Percentiles rank a stretch among this genome's conserved stretches.
phyloP scores from a whole-genome alignment of 2,113 vertebrate species.

The Sorex araneus region DNA sequence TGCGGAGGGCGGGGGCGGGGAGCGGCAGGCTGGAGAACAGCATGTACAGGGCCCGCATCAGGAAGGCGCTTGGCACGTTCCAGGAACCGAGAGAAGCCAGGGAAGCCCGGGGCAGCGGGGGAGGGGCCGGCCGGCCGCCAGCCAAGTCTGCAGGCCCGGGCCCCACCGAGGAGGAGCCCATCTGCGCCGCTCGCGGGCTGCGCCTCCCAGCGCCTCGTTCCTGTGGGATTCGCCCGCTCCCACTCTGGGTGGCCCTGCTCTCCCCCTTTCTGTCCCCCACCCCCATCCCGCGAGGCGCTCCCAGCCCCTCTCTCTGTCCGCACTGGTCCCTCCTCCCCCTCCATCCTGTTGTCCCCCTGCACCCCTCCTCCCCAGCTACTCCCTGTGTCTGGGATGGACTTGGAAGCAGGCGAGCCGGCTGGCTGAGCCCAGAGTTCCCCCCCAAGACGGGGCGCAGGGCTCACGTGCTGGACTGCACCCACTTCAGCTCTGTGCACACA shows the following conservation, averaged over 20 bases:
- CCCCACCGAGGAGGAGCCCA: neutral
- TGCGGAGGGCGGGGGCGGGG: conserved; percentile 19
- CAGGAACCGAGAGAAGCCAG: conserved; percentile 72
- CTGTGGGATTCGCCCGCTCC: conserved; percentile 47
- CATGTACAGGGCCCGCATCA: conserved; percentile 75
- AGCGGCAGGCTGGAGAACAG: conserved; percentile 68
- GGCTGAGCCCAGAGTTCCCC: neutral
- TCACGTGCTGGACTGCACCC: neutral
- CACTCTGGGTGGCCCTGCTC: conserved; percentile 31
- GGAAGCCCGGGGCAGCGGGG: conserved; percentile 69
- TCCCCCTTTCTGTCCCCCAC: neutral
- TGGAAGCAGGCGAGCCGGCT: neutral
- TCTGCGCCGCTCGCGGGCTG: too few species aligned
- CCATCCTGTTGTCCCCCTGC: fast-evolving
- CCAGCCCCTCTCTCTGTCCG: neutral
- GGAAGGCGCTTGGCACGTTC: conserved; percentile 83
- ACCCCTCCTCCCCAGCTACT: neutral
- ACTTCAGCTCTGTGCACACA: neutral
- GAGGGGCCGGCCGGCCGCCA: conserved; percentile 15
- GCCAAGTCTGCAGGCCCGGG: conserved; percentile 22
- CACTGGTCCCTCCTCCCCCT: neutral
- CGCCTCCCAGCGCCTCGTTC: neutral
- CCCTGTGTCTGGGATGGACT: neutral
- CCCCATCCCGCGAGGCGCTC: too few species aligned
- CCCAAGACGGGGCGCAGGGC: neutral